phyloP scores from a whole-genome alignment of 2,113 vertebrate species.

The Triplophysa dalaica region DNA sequence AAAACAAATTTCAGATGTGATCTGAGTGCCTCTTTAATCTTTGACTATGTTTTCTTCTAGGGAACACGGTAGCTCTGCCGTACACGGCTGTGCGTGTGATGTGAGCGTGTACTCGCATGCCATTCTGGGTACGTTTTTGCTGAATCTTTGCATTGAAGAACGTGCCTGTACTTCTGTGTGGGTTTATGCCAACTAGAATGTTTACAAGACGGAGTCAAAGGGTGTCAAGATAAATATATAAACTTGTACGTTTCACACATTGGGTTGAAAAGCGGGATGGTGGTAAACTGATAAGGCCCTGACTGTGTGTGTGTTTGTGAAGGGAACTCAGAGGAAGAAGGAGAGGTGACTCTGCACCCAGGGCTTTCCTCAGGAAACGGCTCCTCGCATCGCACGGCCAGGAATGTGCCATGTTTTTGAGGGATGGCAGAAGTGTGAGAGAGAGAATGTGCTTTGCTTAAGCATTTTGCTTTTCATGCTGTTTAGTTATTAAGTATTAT shows the following conservation, averaged over 20 bases:
- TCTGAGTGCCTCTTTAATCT: constrained; percentile 73
- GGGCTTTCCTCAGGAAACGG: constrained; percentile 62
- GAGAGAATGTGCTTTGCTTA: constrained; percentile 11
- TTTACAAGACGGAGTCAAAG: constrained; percentile 26
- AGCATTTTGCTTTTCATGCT: not conserved
- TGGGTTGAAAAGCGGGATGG: constrained; percentile 1
- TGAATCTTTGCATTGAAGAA: constrained; percentile 28
- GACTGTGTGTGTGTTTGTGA: constrained; percentile 31
- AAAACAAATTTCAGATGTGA: constrained; percentile 76
- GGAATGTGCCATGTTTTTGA: constrained; percentile 55
- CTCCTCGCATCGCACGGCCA: constrained; percentile 42
- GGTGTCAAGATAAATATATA: constrained; percentile 34
- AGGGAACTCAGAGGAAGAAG: constrained; percentile 46
- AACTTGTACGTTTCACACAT: constrained; percentile 11
- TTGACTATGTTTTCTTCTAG: constrained; percentile 68
- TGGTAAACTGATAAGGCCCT: constrained; percentile 31
- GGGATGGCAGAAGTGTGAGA: constrained; percentile 48
- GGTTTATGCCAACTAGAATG: constrained; percentile 14
- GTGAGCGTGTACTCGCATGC: not conserved
- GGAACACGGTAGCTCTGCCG: constrained; percentile 59
- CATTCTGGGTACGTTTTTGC: constrained; percentile 36
- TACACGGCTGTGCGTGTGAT: constrained; percentile 48
- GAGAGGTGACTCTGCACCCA: constrained; percentile 55
- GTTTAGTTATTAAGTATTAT: not conserved
- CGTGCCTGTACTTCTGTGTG: constrained; percentile 7